phyloP scores from a whole-genome alignment of 2,113 vertebrate species.

The Etia nguti region DNA sequence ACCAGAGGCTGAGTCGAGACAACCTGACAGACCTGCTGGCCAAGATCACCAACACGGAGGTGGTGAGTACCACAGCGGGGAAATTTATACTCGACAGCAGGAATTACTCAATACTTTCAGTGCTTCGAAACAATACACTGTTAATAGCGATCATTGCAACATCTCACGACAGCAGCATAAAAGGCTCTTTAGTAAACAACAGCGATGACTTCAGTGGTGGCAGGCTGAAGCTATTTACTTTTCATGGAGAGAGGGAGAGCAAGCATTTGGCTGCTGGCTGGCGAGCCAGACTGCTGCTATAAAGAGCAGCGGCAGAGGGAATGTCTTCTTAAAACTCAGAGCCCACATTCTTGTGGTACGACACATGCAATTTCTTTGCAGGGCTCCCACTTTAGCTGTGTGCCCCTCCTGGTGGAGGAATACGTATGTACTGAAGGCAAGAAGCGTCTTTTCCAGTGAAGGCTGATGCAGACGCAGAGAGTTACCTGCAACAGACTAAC shows the following conservation, averaged over 20 bases:
- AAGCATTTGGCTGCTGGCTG: slow-evolving; percentile 56
- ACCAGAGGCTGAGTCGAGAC: slow-evolving; percentile 75
- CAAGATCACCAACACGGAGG: slow-evolving; percentile 94
- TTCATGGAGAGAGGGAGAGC: slow-evolving; percentile 51
- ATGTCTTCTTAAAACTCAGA: slow-evolving; percentile 67
- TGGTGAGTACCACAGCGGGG: slow-evolving; percentile 77
- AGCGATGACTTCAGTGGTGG: slow-evolving; percentile 50
- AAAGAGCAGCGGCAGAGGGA: slow-evolving; percentile 65
- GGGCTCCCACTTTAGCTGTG: slow-evolving; percentile 51
- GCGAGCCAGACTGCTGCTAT: slow-evolving; percentile 65
- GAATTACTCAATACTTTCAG: neutral
- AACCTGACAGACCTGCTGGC: slow-evolving; percentile 88
- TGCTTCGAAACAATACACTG: neutral
- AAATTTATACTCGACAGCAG: neutral
- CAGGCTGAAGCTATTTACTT: slow-evolving; percentile 68
- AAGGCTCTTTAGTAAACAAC: slow-evolving; percentile 42
- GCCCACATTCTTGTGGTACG: slow-evolving; percentile 72
- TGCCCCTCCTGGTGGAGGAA: slow-evolving; percentile 61
- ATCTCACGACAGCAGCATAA: slow-evolving; percentile 35
- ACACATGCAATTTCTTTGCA: slow-evolving; percentile 70
- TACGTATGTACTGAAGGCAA: neutral
- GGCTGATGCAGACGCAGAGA: neutral
- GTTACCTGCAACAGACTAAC: neutral
- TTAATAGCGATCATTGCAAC: slow-evolving; percentile 21
- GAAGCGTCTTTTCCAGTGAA: slow-evolving; percentile 2